A percentile compares a stretch with the other conserved stretches of the same genome.
Evolutionary conservation across 2,888 invertebrate species (phyloP).

Genomic region (Drosophila kuntzei): DNA sequence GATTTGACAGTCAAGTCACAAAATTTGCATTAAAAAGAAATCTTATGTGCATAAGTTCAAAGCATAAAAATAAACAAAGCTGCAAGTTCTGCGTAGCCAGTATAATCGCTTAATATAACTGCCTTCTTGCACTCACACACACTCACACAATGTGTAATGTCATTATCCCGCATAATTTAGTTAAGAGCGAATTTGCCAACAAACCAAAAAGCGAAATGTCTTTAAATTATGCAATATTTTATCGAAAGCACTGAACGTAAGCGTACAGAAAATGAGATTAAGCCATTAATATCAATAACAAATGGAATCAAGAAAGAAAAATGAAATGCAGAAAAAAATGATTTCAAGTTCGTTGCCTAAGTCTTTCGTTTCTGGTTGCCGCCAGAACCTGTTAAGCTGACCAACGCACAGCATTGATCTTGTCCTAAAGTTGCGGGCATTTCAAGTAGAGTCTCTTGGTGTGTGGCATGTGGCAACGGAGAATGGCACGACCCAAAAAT

Average conservation of each 20-base stretch:
- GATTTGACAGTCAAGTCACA: no score
- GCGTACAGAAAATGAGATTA: conserved; percentile 17
- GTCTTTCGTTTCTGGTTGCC: conserved; percentile 59
- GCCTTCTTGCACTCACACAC: no score
- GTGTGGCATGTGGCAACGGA: conserved; percentile 58
- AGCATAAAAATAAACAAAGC: no score
- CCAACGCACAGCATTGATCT: conserved; percentile 77
- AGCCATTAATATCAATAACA: conserved; percentile 61
- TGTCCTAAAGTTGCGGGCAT: conserved; percentile 67
- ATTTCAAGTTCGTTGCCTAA: conserved; percentile 74
- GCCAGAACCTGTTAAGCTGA: conserved; percentile 71
- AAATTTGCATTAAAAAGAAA: no score
- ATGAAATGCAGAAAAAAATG: not conserved
- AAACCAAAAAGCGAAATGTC: conserved; percentile 7
- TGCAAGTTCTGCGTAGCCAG: no score
- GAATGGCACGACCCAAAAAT: conserved; percentile 76
- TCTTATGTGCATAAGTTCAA: no score
- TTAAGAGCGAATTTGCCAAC: conserved; percentile 30
- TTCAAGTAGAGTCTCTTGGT: conserved; percentile 22
- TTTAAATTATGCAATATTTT: conserved; percentile 62
- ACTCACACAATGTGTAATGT: not conserved
- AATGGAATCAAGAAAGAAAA: conserved; percentile 22
- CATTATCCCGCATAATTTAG: conserved; percentile 28
- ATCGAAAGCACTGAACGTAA: conserved; percentile 32
- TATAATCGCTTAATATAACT: no score